A percentile compares a stretch with the other conserved stretches of the same genome.
phyloP scores from a whole-genome alignment of 2,888 invertebrate genomes.

The Aphidius colemani region DNA sequence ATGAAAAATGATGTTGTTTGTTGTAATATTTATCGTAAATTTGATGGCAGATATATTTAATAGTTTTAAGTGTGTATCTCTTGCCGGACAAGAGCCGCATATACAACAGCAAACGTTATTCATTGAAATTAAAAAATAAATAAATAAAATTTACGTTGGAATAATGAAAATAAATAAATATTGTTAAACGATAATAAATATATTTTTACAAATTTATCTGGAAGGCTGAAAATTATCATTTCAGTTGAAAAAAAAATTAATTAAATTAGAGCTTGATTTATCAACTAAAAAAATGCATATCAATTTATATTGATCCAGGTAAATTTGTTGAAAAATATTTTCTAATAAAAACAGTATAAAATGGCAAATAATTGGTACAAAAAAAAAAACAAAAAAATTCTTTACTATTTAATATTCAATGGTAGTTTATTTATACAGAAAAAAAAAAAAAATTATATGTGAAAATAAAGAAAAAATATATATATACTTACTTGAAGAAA shows the following conservation, averaged over 20 bases:
- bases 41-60: slow-evolving; percentile 12
- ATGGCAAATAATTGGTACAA: slow-evolving; percentile 45
- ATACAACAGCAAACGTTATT: too few species aligned
- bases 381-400: slow-evolving; percentile 31
- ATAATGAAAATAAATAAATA: slow-evolving; percentile 8
- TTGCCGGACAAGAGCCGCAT: slow-evolving; percentile 50
- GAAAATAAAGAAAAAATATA: too few species aligned
- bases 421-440: slow-evolving; percentile 27
- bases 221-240: not conserved
- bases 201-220: slow-evolving; percentile 32
- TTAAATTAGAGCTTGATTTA: not conserved
- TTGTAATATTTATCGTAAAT: slow-evolving; percentile 6
- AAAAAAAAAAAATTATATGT: slow-evolving; percentile 36
- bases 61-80: slow-evolving; percentile 34
- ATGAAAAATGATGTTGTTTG: slow-evolving; percentile 7
- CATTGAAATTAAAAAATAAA: slow-evolving; percentile 9
- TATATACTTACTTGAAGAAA: slow-evolving; percentile 37
- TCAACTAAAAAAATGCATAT: slow-evolving; percentile 11
- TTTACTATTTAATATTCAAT: slow-evolving; percentile 25
- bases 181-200: slow-evolving; percentile 14
- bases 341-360: slow-evolving; percentile 18
- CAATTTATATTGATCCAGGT: slow-evolving; percentile 22
- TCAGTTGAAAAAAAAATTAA: not conserved
- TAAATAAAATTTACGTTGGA: not conserved
- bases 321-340: slow-evolving; percentile 19